Percentiles rank a stretch among this genome's conserved stretches.
phyloP scores from a whole-genome alignment of 1,140 invertebrate species.

The Pectinophora gossypiella region DNA sequence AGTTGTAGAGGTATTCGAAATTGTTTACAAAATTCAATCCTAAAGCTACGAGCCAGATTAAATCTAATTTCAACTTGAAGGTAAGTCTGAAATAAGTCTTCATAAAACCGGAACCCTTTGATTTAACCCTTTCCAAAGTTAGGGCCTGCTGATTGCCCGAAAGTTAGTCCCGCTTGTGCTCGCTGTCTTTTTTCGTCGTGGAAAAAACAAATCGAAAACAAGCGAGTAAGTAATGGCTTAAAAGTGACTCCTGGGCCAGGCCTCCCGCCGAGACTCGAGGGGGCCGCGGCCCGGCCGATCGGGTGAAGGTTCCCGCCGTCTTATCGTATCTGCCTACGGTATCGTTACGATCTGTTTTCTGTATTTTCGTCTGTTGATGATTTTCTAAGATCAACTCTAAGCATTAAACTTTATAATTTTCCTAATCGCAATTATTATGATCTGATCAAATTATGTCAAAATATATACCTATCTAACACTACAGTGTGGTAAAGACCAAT shows the following conservation, averaged over 20 bases:
- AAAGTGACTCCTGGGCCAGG: conserved; percentile 49
- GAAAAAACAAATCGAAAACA: conserved; percentile 70
- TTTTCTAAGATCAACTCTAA: no score
- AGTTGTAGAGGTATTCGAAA: conserved; percentile 72
- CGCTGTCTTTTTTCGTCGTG: conserved; percentile 47
- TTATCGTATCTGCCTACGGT: no score
- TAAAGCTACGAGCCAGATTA: conserved; percentile 73
- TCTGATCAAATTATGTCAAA: neutral
- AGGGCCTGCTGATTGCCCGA: conserved; percentile 68
- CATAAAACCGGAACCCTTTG: conserved; percentile 74
- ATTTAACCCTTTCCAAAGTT: conserved; percentile 71
- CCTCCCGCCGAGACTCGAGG: neutral
- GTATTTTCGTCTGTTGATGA: no score
- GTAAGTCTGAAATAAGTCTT: conserved; percentile 75
- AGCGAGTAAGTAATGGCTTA: conserved; percentile 65
- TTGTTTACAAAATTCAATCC: conserved; percentile 76
- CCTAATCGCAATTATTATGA: no score
- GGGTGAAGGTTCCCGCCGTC: neutral
- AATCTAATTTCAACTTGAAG: conserved; percentile 75
- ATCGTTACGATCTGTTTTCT: no score
- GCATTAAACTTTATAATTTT: no score
- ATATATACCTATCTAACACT: neutral
- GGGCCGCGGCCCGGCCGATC: neutral
- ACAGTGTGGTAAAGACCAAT: neutral
- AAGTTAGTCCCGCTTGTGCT: conserved; percentile 66